Conservation (phyloP, 1,140 invertebrate species). For the Patella vulgata region DNA sequence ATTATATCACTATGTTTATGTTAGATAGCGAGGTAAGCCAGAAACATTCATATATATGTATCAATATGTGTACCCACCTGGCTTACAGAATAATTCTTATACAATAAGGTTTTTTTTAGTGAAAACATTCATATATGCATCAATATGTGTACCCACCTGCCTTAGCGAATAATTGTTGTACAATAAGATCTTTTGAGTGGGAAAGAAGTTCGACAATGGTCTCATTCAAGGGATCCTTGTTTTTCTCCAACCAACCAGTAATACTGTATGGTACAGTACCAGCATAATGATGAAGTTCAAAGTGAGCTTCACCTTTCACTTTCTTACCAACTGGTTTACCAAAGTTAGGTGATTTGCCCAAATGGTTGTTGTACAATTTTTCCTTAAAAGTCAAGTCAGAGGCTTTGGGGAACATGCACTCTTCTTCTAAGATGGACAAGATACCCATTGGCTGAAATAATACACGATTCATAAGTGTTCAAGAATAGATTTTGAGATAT, state of each 20-base stretch:
- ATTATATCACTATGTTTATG: too few species aligned
- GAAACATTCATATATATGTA: too few species aligned
- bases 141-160: slow-evolving; percentile 8
- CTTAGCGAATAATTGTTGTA: slow-evolving; percentile 32
- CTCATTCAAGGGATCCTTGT: slow-evolving; percentile 98
- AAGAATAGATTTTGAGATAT: slow-evolving; percentile 99
- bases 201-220: slow-evolving; percentile 69
- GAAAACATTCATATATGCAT: too few species aligned
- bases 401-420: slow-evolving; percentile 99
- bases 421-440: too few species aligned
- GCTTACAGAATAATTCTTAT: not conserved
- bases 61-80: slow-evolving; percentile 4
- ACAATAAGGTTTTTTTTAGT: too few species aligned
- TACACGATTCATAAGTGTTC: slow-evolving; percentile 99
- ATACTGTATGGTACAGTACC: slow-evolving; percentile 98
- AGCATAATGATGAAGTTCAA: too few species aligned
- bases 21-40: too few species aligned
- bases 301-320: too few species aligned
- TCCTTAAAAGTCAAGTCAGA: slow-evolving; percentile 96
- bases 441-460: slow-evolving; percentile 95
- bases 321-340: too few species aligned
- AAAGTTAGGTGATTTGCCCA: too few species aligned
- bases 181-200: slow-evolving; percentile 46
- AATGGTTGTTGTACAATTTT: slow-evolving; percentile 94
- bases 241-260: slow-evolving; percentile 97